A percentile compares a stretch with the other conserved stretches of the same genome.
phyloP scores from a whole-genome alignment of 2,113 vertebrate species.

The Odocoileus hemionus region DNA sequence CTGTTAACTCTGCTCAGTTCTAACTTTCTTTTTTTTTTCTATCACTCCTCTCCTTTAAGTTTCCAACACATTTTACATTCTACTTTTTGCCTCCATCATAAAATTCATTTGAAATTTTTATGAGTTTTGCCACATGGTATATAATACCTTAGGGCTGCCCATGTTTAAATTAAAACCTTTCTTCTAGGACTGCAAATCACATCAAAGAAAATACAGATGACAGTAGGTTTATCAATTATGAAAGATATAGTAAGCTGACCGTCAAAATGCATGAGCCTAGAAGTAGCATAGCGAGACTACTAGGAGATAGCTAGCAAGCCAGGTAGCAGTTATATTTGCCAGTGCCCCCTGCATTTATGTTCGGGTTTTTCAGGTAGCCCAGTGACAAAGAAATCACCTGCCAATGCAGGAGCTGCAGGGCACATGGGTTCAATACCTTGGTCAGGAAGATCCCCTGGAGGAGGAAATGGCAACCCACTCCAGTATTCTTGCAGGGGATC shows the following conservation, averaged over 20 bases:
- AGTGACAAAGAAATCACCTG: background rate
- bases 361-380: background rate
- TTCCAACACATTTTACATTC: background rate
- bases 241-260: background rate
- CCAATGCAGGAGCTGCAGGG: background rate
- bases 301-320: background rate
- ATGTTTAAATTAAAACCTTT: slow-evolving; percentile 21
- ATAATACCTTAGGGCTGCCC: background rate
- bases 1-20: background rate
- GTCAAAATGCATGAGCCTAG: background rate
- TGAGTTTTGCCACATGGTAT: background rate
- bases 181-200: background rate
- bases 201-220: background rate
- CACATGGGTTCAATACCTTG: background rate
- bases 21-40: background rate
- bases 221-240: background rate
- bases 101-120: slow-evolving; percentile 41
- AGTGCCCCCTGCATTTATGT: background rate
- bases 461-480: background rate
- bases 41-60: background rate
- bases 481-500: background rate
- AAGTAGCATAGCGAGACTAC: background rate
- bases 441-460: background rate
- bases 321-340: background rate
- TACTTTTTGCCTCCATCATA: slow-evolving; percentile 4